phyloP scores from a whole-genome alignment of 2,797 vertebrate genomes.

The Zenarchopterus dispar region DNA sequence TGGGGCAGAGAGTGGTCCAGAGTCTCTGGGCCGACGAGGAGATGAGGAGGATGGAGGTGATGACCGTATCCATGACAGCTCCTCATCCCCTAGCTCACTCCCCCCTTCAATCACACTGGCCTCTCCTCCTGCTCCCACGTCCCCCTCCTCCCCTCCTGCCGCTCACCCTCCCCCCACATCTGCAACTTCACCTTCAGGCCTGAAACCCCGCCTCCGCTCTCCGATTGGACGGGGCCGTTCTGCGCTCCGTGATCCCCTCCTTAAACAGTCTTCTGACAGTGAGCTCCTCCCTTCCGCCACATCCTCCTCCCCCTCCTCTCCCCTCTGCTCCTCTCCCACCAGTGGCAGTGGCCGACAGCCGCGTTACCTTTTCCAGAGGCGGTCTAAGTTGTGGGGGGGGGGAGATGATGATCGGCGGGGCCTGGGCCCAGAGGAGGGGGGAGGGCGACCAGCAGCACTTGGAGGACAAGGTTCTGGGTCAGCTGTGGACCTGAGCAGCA shows the following conservation, averaged over 20 bases:
- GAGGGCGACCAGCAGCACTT: conserved; percentile 90
- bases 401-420: conserved; percentile 84
- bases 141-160: conserved; percentile 87
- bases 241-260: conserved; percentile 94
- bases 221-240: conserved; percentile 80
- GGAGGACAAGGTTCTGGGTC: conserved; percentile 78
- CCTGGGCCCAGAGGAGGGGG: conserved; percentile 76
- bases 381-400: conserved; percentile 98
- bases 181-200: conserved; percentile 83
- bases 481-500: conserved; percentile 77
- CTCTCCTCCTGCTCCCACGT: conserved; percentile 86
- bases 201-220: conserved; percentile 91
- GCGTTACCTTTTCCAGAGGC: conserved; percentile 98
- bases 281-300: conserved; percentile 91
- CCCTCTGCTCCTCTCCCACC: conserved; percentile 85
- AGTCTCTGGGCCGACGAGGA: conserved; percentile 88
- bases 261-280: conserved; percentile 99
- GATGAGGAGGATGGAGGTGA: conserved; percentile 91
- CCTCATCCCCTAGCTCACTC: conserved; percentile 88
- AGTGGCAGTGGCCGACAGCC: conserved; percentile 82
- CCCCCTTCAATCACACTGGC: conserved; percentile 92
- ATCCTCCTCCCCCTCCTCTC: conserved; percentile 82
- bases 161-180: conserved; percentile 93
- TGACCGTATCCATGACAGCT: conserved; percentile 92
- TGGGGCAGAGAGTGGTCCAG: conserved; percentile 88